These are phyloP conservation scores for Thamnaconus septentrionalis DNA, from an alignment of 2,113 vertebrate genomes.

Conservation along the genomic window DNA sequence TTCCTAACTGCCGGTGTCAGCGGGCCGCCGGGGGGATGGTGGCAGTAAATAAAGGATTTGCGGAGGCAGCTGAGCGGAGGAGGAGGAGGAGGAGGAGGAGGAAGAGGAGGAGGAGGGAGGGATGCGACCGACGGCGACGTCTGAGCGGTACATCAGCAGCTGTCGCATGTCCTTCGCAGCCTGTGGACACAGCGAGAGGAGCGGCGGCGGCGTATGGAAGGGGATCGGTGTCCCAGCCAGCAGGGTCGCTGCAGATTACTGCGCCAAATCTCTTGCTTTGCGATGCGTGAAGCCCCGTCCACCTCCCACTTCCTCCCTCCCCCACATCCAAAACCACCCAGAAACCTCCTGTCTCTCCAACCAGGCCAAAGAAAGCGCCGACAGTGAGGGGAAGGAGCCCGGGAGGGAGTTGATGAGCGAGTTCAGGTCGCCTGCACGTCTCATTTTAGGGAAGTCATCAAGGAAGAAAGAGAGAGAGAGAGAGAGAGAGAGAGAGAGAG, in stretches of 20 bases:
- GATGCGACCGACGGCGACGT: constrained; percentile 35
- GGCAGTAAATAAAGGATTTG: constrained; percentile 51
- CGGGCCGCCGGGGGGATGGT: no score
- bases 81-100: constrained; percentile 48
- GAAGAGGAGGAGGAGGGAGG: not conserved
- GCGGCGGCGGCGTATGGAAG: constrained; percentile 34
- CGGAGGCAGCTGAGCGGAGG: constrained; percentile 14
- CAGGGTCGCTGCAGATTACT: constrained; percentile 25
- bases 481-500: no score
- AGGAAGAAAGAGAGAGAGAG: no score
- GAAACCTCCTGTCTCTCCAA: not conserved
- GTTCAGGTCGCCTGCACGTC: not conserved
- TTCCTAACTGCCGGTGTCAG: no score
- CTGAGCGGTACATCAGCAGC: constrained; percentile 56
- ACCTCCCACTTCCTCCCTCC: not conserved
- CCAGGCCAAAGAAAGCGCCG: constrained; percentile 8
- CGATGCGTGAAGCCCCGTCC: constrained; percentile 2
- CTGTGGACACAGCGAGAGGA: constrained; percentile 43
- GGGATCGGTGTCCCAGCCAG: constrained; percentile 38
- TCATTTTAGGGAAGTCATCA: no score
- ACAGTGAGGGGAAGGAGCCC: not conserved
- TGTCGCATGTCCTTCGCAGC: constrained; percentile 50
- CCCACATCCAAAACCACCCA: no score
- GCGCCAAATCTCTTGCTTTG: constrained; percentile 18
- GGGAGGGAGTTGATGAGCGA: not conserved